Conservation (phyloP, 1,140 invertebrate genomes). For the Oreohelix idahoensis region DNA sequence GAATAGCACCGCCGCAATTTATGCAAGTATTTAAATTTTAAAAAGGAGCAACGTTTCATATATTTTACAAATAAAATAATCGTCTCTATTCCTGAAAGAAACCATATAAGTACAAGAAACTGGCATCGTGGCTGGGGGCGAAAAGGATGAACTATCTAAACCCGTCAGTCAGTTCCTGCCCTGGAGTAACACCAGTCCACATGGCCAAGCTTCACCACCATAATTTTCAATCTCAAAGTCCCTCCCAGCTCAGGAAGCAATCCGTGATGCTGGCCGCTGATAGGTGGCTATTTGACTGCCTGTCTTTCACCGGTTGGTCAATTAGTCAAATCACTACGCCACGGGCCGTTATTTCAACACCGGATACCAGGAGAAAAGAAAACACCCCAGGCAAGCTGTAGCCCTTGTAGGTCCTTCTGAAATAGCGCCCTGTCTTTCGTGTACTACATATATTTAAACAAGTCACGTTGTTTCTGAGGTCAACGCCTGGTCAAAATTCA, state of each 20-base stretch:
- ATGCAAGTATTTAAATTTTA: too few relatives aligned
- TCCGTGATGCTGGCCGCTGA: not conserved
- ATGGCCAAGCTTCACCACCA: not conserved
- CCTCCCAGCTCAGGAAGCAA: constrained; percentile 3
- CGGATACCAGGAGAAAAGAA: constrained; percentile 5
- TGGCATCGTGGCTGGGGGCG: not conserved
- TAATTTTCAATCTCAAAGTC: not conserved
- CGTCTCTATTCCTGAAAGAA: not conserved
- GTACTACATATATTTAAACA: not conserved
- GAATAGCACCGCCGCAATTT: too few relatives aligned
- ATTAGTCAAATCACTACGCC: constrained; percentile 17
- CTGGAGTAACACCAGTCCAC: not conserved
- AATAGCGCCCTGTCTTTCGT: not conserved
- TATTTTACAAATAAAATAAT: too few relatives aligned
- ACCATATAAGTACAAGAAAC: not conserved
- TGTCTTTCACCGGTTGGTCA: constrained; percentile 22
- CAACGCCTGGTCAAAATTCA: too few relatives aligned
- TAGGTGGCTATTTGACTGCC: constrained; percentile 19
- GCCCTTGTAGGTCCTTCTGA: not conserved
- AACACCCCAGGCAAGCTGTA: not conserved
- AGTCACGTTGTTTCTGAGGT: too few relatives aligned
- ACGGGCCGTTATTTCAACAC: constrained; percentile 9
- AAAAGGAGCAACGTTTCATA: too few relatives aligned
- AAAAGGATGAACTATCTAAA: not conserved
- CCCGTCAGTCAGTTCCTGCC: not conserved